Percentiles rank a stretch among this genome's conserved stretches.
Conservation (phyloP, 2,113 vertebrate genomes). For the Ornithorhynchus anatinus region DNA sequence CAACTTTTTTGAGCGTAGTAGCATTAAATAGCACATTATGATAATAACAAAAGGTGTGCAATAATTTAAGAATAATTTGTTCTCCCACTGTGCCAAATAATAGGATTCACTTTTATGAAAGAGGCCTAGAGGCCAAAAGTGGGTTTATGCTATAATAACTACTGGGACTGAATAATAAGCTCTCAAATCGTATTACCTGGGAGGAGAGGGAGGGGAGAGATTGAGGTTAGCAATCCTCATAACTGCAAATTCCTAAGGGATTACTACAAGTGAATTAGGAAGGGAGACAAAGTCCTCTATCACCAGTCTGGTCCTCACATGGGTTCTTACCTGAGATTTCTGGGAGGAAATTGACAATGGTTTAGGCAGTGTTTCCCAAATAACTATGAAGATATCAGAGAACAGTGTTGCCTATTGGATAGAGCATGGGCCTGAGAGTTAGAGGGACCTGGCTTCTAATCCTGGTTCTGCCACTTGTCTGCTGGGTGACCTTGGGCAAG, state of each 20-base stretch:
- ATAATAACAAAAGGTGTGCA: neutral
- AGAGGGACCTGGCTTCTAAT: no score
- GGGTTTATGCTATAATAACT: neutral
- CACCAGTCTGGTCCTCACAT: neutral
- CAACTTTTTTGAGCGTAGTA: neutral
- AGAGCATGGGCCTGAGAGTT: no score
- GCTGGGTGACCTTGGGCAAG: no score
- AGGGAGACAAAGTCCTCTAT: neutral
- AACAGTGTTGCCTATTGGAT: no score
- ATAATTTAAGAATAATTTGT: neutral
- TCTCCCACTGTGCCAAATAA: neutral
- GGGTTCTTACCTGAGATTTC: no score
- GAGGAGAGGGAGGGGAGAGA: neutral
- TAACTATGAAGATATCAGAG: no score
- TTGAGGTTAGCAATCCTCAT: neutral
- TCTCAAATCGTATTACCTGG: neutral
- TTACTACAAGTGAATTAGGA: neutral
- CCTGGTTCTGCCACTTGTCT: no score
- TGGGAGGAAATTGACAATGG: no score
- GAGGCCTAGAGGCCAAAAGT: neutral
- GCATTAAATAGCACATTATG: neutral
- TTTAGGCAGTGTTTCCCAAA: no score
- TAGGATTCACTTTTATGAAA: conserved; percentile 3
- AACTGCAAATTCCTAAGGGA: neutral
- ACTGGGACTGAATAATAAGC: neutral